Base-by-base conservation (phyloP, 2,888 invertebrate species). In the Tetrapedia diversipes region DNA sequence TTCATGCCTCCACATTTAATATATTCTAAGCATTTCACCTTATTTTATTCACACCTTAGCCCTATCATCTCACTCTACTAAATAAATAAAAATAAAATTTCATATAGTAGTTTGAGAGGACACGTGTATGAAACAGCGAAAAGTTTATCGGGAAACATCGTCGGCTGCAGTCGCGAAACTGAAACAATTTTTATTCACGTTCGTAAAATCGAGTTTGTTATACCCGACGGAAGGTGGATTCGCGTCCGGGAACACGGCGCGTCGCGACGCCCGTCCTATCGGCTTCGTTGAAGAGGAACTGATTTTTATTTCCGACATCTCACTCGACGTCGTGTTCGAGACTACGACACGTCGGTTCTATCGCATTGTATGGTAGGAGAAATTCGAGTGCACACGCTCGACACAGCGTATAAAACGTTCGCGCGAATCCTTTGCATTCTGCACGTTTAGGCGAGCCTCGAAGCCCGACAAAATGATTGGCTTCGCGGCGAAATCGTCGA, bases 151-250 rank as follows among this genome's bases (percentile, higher is more conserved):
- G 39, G 45, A 39, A 69, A 54, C 53, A 65, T 43, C 32, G 1
- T 24, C 19, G 8, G 16, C 4, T 16, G 24, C 22, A 22, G 29
- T 19, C 10, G 43, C 49, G 32, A 22, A 32, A 19, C 41, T 11
- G 66, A 29, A 57, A 57, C 45, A 70, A 60, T 70, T 75, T n/a
- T 59, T 24, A 65, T 75, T 75, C 56, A 16, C 59, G 45, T 16
- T 29, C 32, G 61, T 76, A 34, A 67, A 67, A 76, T 72, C 57
- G 57, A 67, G 51, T 72, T 76, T 66, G 72, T 72, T 67, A 49
- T 54, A n/a, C n/a, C 37, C 51, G 45, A 56, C 39, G 54, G 45
- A 53, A 53, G 53, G n/a, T 41, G 64, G 8, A 74, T 16, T 41
- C 22, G 11, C 19, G 43, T 53, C 53, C 34, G 16, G 14, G 41